Conservation (phyloP, 2,797 vertebrate species). For the Echiichthys vipera region DNA sequence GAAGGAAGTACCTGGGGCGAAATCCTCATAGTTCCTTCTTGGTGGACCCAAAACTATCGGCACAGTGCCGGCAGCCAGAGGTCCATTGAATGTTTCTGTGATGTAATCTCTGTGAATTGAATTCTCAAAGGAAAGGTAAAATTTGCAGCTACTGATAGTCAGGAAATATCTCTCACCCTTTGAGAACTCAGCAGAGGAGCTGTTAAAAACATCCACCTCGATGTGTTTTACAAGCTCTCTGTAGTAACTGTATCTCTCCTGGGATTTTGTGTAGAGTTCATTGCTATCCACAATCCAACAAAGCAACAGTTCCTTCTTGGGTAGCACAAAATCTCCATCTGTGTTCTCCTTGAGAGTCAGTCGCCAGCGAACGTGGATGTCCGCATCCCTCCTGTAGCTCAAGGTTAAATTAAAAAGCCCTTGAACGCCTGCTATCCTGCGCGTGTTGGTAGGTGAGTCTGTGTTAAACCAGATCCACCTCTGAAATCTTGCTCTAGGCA, state of each 20-base stretch:
- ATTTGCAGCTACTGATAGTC: slow-evolving; percentile 90
- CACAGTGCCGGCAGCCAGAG: slow-evolving; percentile 87
- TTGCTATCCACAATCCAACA: slow-evolving; percentile 90
- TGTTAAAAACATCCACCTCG: slow-evolving; percentile 87
- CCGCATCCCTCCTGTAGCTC: slow-evolving; percentile 89
- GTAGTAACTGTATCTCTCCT: slow-evolving; percentile 85
- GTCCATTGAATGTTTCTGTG: slow-evolving; percentile 90
- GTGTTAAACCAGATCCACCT: slow-evolving; percentile 93
- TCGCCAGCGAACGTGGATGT: slow-evolving; percentile 87
- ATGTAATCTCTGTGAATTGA: slow-evolving; percentile 91
- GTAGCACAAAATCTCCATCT: slow-evolving; percentile 82
- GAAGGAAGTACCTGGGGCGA: slow-evolving; percentile 88
- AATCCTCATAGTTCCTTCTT: slow-evolving; percentile 91
- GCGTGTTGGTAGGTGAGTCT: slow-evolving; percentile 88
- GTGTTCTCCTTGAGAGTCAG: slow-evolving; percentile 79
- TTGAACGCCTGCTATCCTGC: slow-evolving; percentile 85
- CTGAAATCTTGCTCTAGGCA: slow-evolving; percentile 87
- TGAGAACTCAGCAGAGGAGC: slow-evolving; percentile 80
- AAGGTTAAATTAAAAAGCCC: slow-evolving; percentile 91
- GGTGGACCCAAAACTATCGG: slow-evolving; percentile 89
- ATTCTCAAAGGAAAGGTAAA: slow-evolving; percentile 93
- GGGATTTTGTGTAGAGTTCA: slow-evolving; percentile 66
- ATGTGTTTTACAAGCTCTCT: slow-evolving; percentile 87
- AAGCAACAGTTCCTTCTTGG: slow-evolving; percentile 88
- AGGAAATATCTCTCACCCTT: slow-evolving; percentile 86